Base-by-base conservation (phyloP, 37 sponge, comb jelly and placozoan species). In the Halichondria panicea region DNA sequence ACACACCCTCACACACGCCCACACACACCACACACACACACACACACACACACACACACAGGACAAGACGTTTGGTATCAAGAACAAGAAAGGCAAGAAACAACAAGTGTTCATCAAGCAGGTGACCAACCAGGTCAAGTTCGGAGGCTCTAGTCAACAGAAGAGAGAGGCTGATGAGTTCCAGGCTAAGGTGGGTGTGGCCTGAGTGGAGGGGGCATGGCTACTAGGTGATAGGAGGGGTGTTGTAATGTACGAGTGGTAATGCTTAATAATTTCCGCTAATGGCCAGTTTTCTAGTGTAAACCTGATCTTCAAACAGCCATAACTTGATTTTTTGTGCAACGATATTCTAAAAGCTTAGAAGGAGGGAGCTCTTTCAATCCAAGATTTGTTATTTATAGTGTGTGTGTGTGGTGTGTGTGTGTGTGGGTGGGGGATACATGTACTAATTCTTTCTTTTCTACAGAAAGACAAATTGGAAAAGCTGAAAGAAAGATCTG, bases 21-120 rank as follows among this genome's bases (percentile, higher is more conserved):
- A 19, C 37, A 6, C 31, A 37, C 13, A 18, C 11, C 13, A 18
- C 15, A 48, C 15, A 15, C 15, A 48, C 15, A 48, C 13, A 13
- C 50, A 35, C 9, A 64, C 40, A 22, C 35, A 12, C 4, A 9
- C 8, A 30, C 59, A 11, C 13, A 48, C 30, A n/a, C 41, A 94
- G 91, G 99, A 98, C 74, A 98, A 98, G 69, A 98, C 99, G 0
- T 98, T 98, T 82, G 99, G 99, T 15, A 62, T 98, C 67, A 98
- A 98, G 84, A 98, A 98, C 75, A 98, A 98, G 77, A 98, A 95
- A 55, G 96, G 99, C 11, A 98, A 90, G 80, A 95, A 95, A 53
- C 96, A 95, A 31, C 99, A 98, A 55, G 82, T 90, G 41, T 93
- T 80, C 46, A 89, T 98, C 2, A 90, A 93, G 66, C 69, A 90